Percentiles rank a stretch among this genome's conserved stretches.
Evolutionary conservation across 1,140 invertebrate genomes (phyloP).

Genomic region (Trichogramma pretiosum): DNA sequence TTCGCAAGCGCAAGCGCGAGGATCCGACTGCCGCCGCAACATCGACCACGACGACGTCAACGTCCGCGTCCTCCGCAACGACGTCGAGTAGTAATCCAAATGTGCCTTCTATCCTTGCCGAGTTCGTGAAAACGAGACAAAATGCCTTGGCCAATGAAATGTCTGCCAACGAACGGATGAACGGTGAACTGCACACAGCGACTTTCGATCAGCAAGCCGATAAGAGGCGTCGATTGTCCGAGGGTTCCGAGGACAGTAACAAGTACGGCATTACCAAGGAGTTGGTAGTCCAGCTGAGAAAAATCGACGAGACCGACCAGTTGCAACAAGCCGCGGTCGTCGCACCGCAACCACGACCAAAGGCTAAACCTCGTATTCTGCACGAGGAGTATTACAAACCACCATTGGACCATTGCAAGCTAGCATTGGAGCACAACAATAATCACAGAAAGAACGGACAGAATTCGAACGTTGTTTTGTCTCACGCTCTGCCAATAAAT

Average conservation of each 20-base stretch:
- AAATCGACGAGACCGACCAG: conserved; percentile 4
- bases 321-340: too few species aligned
- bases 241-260: too few species aligned
- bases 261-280: conserved; percentile 12
- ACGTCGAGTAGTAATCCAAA: too few species aligned
- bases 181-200: too few species aligned
- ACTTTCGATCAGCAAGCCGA: too few species aligned
- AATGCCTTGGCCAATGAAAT: too few species aligned
- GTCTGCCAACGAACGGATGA: too few species aligned
- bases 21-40: neutral
- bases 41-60: neutral
- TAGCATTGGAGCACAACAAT: too few species aligned
- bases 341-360: too few species aligned
- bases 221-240: conserved; percentile 1
- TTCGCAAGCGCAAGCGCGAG: neutral
- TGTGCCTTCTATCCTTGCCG: too few species aligned
- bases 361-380: too few species aligned
- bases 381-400: neutral
- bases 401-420: neutral
- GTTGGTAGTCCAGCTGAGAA: conserved; percentile 13
- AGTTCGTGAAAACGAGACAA: too few species aligned
- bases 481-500: neutral
- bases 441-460: neutral
- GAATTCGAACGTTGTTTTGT: neutral
- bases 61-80: neutral